These are phyloP conservation scores for Meriones unguiculatus DNA, from an alignment of 2,113 vertebrate species.

Conservation along the genomic window DNA sequence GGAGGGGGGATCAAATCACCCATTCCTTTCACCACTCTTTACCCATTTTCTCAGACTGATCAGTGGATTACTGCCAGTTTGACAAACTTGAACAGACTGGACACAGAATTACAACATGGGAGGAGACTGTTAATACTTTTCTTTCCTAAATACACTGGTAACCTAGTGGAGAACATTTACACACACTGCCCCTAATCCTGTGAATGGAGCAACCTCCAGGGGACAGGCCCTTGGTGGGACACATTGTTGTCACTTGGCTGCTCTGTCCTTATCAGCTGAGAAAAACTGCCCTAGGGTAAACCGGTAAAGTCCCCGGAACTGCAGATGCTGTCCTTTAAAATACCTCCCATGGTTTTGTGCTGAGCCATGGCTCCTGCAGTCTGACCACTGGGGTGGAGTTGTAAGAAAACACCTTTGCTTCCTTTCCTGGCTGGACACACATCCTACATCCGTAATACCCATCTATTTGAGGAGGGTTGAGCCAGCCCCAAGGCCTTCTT, in stretches of 20 bases:
- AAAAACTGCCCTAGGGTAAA: neutral
- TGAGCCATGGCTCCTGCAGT: neutral
- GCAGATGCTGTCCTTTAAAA: neutral
- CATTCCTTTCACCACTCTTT: neutral
- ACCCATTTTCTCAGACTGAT: neutral
- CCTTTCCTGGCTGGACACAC: slow-evolving; percentile 32
- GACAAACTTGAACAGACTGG: neutral
- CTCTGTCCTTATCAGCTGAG: slow-evolving; percentile 1
- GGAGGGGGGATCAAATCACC: too few species aligned
- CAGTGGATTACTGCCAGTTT: neutral
- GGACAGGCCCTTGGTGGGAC: neutral
- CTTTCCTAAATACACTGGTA: neutral
- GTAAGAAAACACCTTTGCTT: slow-evolving; percentile 58
- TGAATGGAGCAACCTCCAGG: neutral
- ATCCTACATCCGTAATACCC: neutral
- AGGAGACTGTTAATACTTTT: neutral
- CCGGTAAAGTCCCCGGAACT: neutral
- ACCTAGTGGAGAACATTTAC: neutral
- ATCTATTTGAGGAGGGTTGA: slow-evolving; percentile 49
- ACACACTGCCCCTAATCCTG: neutral
- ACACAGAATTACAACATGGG: neutral
- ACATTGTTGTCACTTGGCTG: neutral
- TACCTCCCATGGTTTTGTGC: accelerated
- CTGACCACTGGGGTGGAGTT: neutral
- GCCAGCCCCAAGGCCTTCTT: slow-evolving; percentile 47